A percentile compares a stretch with the other conserved stretches of the same genome.
phyloP scores from a whole-genome alignment of 2,888 invertebrate species.

The Argynnis bischoffii region DNA sequence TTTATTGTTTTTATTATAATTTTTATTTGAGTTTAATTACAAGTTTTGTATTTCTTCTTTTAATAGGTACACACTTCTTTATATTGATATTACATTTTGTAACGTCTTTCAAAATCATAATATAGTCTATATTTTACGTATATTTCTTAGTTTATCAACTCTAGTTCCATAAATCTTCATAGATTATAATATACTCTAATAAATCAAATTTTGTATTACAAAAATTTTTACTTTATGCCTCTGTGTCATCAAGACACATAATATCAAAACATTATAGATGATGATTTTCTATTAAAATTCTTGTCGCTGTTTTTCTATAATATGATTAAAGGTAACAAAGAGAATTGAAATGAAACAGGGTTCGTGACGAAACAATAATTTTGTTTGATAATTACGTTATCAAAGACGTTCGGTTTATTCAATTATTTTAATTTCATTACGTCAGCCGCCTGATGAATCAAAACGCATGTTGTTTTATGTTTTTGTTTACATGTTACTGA shows the following conservation, averaged over 20 bases:
- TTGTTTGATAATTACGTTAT: constrained; percentile 70
- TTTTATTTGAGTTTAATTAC: too few relatives aligned
- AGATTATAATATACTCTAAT: too few relatives aligned
- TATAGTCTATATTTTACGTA: too few relatives aligned
- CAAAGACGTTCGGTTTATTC: constrained; percentile 66
- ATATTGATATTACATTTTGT: too few relatives aligned
- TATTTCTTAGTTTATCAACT: too few relatives aligned
- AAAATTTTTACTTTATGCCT: neutral
- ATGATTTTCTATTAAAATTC: constrained; percentile 22
- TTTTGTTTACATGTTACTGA: constrained; percentile 1
- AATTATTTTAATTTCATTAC: constrained; percentile 65
- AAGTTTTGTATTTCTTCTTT: too few relatives aligned
- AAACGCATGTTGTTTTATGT: constrained; percentile 34
- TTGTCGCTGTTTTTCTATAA: constrained; percentile 17
- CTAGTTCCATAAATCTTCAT: too few relatives aligned
- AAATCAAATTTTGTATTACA: neutral
- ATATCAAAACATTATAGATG: constrained; percentile 3
- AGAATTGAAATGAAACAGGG: constrained; percentile 41
- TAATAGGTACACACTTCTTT: too few relatives aligned
- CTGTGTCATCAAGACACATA: neutral
- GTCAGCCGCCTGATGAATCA: constrained; percentile 64
- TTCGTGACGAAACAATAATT: constrained; percentile 77
- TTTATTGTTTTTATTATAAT: too few relatives aligned
- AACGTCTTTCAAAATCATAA: too few relatives aligned
- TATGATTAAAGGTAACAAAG: constrained; percentile 42